These are phyloP conservation scores for Saxidomus purpurata DNA, from an alignment of 1,140 invertebrate species.

Conservation along the genomic window DNA sequence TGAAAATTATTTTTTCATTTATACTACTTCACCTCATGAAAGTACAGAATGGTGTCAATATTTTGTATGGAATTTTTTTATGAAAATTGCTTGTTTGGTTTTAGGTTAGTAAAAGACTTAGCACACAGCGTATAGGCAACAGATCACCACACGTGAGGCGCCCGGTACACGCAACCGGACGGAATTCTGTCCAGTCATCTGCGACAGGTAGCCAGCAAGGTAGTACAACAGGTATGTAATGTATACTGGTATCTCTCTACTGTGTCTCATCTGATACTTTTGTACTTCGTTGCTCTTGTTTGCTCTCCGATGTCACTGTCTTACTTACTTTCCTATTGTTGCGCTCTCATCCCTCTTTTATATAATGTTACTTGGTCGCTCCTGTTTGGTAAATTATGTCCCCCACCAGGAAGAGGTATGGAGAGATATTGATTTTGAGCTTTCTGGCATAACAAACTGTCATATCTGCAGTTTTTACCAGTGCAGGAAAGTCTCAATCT, in stretches of 20 bases:
- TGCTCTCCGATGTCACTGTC: neutral
- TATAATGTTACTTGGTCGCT: neutral
- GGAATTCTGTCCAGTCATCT: constrained; percentile 69
- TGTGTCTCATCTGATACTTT: neutral
- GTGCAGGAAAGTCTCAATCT: no score
- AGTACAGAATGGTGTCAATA: no score
- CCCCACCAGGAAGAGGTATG: no score
- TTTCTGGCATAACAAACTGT: no score
- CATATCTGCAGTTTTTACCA: no score
- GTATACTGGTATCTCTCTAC: no score
- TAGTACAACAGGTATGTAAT: constrained; percentile 58
- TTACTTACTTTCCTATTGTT: neutral
- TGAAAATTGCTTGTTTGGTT: neutral
- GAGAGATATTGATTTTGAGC: no score
- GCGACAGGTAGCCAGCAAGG: constrained; percentile 61
- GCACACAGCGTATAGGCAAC: constrained; percentile 52
- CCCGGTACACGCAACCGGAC: constrained; percentile 32
- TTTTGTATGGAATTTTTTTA: no score
- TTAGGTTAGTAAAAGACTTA: constrained; percentile 67
- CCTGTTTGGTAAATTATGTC: no score
- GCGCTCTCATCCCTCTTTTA: neutral
- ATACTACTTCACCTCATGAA: no score
- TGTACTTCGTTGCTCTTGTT: neutral
- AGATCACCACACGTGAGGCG: constrained; percentile 40
- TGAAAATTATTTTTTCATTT: no score